phyloP scores from a whole-genome alignment of 2,113 vertebrate genomes.

The Megaceryle torquata region DNA sequence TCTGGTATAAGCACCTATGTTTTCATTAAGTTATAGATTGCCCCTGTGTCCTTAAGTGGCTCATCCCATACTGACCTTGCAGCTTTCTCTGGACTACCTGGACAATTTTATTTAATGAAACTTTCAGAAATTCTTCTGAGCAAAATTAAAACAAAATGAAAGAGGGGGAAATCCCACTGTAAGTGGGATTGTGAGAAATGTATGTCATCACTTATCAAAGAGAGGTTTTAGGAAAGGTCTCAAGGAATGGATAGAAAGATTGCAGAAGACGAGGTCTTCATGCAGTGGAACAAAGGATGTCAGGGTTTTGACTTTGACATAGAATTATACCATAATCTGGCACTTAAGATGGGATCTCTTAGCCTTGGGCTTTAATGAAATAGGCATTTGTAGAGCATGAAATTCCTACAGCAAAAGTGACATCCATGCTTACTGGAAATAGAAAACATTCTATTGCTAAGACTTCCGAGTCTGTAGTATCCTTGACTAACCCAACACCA shows the following conservation, averaged over 20 bases:
- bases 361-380: neutral
- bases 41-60: neutral
- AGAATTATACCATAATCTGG: neutral
- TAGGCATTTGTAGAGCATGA: neutral
- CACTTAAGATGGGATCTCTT: neutral
- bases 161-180: neutral
- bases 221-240: neutral
- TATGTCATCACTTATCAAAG: neutral
- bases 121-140: neutral
- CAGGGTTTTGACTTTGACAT: neutral
- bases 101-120: neutral
- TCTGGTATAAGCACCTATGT: neutral
- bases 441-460: neutral
- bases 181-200: neutral
- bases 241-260: neutral
- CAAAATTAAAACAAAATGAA: neutral
- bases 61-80: neutral
- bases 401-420: neutral
- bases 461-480: neutral
- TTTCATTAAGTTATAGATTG: neutral
- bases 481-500: neutral
- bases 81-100: neutral
- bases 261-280: neutral
- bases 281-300: accelerated
- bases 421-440: neutral